Evolutionary conservation across 1,140 invertebrate genomes (phyloP).

Genomic region (Drosophila teissieri): DNA sequence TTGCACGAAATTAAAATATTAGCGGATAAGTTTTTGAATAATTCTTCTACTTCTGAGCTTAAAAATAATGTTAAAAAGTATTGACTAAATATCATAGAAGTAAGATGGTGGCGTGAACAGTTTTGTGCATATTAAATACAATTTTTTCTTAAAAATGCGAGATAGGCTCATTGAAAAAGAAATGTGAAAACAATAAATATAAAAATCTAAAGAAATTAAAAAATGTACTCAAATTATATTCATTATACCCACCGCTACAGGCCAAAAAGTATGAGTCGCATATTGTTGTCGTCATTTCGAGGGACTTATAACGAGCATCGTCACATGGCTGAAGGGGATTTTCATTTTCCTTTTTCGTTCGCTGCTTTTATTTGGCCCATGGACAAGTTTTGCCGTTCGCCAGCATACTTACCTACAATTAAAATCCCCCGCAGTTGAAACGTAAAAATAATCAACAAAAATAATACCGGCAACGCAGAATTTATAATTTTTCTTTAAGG

Average conservation of each 20-base stretch:
- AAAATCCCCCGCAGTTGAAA: slow-evolving; percentile 58
- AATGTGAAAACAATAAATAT: slow-evolving; percentile 9
- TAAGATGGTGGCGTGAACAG: not conserved
- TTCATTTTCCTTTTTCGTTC: slow-evolving; percentile 25
- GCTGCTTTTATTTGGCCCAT: slow-evolving; percentile 44
- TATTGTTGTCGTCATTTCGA: slow-evolving; percentile 36
- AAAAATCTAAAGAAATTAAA: slow-evolving; percentile 14
- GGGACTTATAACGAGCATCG: slow-evolving; percentile 37
- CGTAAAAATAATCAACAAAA: slow-evolving; percentile 66
- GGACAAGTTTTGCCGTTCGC: slow-evolving; percentile 49
- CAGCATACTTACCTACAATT: slow-evolving; percentile 63
- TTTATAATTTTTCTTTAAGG: slow-evolving; percentile 32
- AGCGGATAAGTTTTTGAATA: no score
- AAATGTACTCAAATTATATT: slow-evolving; percentile 31
- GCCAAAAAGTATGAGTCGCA: slow-evolving; percentile 40
- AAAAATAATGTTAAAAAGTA: not conserved
- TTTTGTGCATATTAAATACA: not conserved
- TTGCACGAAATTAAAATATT: slow-evolving; percentile 2
- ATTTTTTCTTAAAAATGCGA: no score
- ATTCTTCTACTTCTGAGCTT: not conserved
- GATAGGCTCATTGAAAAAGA: not conserved
- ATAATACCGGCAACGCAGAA: slow-evolving; percentile 25
- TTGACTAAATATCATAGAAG: not conserved
- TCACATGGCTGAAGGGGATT: slow-evolving; percentile 33
- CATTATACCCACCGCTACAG: not conserved